Percentiles rank a stretch among this genome's conserved stretches.
Evolutionary conservation across 1,140 invertebrate genomes (phyloP).

Genomic region (Musca domestica): DNA sequence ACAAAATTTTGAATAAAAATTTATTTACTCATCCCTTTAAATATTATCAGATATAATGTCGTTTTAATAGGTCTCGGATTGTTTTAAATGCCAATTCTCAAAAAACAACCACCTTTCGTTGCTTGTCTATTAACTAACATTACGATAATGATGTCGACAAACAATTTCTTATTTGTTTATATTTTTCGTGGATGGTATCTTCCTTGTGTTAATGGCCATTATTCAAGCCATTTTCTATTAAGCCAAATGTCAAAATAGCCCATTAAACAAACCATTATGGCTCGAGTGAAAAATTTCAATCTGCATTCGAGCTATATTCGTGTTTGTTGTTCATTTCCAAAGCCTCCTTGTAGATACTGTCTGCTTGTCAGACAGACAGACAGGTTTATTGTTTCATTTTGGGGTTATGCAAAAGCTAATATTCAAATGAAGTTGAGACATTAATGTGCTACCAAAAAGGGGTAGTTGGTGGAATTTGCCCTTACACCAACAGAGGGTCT

Average conservation of each 20-base stretch:
- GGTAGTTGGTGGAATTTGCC: no score
- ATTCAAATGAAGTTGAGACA: neutral
- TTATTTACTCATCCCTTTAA: no score
- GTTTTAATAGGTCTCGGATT: no score
- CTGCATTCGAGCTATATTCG: neutral
- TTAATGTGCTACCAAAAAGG: neutral
- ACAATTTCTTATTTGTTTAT: neutral
- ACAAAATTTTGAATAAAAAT: no score
- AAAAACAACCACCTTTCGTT: no score
- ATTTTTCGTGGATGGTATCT: neutral
- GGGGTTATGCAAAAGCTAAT: neutral
- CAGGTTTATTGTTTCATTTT: neutral
- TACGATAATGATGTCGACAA: constrained; percentile 12
- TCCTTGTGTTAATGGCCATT: constrained; percentile 22
- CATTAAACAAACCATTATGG: constrained; percentile 31
- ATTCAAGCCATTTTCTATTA: constrained; percentile 33
- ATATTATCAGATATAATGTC: no score
- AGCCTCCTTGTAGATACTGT: neutral
- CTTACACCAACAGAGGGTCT: no score
- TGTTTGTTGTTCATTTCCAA: neutral
- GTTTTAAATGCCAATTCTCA: no score
- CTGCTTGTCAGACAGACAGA: neutral
- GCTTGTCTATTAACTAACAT: neutral
- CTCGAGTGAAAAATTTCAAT: constrained; percentile 24
- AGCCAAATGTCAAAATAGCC: constrained; percentile 30